phyloP scores from a whole-genome alignment of 2,797 vertebrate species.

The Scolopax rusticola region DNA sequence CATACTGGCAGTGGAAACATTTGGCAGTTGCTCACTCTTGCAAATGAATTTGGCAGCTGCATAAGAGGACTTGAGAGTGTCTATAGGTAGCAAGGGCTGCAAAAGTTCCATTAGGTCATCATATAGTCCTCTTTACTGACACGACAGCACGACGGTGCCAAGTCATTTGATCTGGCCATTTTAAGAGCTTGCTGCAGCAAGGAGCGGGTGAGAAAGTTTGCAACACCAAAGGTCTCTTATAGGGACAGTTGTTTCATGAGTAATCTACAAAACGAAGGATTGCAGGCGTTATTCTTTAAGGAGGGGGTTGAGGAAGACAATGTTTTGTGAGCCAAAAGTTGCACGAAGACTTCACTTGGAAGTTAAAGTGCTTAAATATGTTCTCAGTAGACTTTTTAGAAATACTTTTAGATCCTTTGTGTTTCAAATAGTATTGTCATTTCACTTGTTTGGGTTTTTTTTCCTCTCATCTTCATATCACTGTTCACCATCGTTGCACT shows the following conservation, averaged over 20 bases:
- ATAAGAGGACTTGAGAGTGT: not conserved
- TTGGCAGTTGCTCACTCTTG: slow-evolving; percentile 56
- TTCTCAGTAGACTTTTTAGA: not conserved
- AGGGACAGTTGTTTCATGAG: not conserved
- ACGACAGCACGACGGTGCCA: not conserved
- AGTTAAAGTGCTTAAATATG: not conserved
- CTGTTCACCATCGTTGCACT: not conserved
- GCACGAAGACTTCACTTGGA: not conserved
- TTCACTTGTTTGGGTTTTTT: not conserved
- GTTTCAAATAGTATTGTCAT: not conserved
- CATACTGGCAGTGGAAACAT: not conserved
- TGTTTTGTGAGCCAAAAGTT: not conserved
- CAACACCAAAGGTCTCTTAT: not conserved
- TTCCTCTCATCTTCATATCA: not conserved
- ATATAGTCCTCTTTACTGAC: slow-evolving; percentile 15
- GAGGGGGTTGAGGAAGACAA: not conserved
- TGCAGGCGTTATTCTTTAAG: not conserved
- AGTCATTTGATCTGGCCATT: slow-evolving; percentile 23
- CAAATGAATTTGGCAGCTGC: slow-evolving; percentile 60
- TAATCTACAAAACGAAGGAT: not conserved
- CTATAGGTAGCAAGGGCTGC: slow-evolving; percentile 37
- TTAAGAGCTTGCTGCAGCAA: not conserved
- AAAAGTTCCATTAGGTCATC: slow-evolving; percentile 66
- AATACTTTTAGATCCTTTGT: not conserved
- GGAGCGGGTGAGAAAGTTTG: not conserved